phyloP scores from a whole-genome alignment of 2,797 vertebrate species.

The Chaetodon trifasciatus region DNA sequence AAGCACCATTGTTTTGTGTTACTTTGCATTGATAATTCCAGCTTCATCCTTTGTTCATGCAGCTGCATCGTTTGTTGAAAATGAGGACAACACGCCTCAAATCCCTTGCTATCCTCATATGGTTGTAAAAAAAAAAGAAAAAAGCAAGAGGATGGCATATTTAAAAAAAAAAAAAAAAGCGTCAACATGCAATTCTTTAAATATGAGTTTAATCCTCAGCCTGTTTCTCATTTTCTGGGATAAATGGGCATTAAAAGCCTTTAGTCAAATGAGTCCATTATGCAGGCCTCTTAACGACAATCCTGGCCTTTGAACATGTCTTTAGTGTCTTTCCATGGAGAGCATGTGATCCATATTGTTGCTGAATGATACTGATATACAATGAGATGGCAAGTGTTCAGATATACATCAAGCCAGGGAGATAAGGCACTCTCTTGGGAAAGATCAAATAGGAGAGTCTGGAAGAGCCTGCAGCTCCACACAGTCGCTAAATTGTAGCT shows the following conservation, averaged over 20 bases:
- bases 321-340: conserved; percentile 45
- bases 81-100: conserved; percentile 73
- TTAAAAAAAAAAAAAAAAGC: conserved; percentile 51
- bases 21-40: conserved; percentile 78
- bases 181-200: conserved; percentile 62
- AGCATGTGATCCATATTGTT: conserved; percentile 61
- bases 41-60: conserved; percentile 74
- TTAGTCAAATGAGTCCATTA: conserved; percentile 77
- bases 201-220: conserved; percentile 68
- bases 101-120: conserved; percentile 59
- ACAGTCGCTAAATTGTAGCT: conserved; percentile 52
- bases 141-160: conserved; percentile 43
- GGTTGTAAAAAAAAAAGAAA: conserved; percentile 25
- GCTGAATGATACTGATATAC: conserved; percentile 55
- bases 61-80: conserved; percentile 70
- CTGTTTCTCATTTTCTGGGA: conserved; percentile 66
- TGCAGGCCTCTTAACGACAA: conserved; percentile 68
- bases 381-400: conserved; percentile 53
- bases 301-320: conserved; percentile 66
- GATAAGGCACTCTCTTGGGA: conserved; percentile 59
- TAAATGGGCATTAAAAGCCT: conserved; percentile 80
- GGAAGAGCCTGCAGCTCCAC: conserved; percentile 60
- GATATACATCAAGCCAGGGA: conserved; percentile 64
- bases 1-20: conserved; percentile 70
- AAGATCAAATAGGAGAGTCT: conserved; percentile 69